Evolutionary conservation across 2,888 invertebrate species (phyloP), one percentile per base, ranked within the genome.

Genomic region (Temnothorax rugatulus): DNA sequence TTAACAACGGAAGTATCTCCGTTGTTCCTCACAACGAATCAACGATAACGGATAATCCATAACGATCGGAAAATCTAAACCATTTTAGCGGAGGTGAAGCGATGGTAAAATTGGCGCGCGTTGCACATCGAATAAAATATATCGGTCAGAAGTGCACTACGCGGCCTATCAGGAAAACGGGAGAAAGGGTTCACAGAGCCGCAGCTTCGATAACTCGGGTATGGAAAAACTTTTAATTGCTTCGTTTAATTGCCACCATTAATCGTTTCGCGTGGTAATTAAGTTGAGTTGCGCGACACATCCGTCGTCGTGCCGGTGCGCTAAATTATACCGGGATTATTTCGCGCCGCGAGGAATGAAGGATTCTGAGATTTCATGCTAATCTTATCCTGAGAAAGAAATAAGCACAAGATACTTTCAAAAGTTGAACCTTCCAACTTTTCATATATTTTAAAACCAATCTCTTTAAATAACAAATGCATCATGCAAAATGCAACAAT

Each of bases 171-270:
- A 25, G 11, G 44, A 68, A 57, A 5, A 57, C 13, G 54, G 5
- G 63, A 34, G 63, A 47, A 54, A 73, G 21, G 81, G 71, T 52
- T 66, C 69, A 38, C 63, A 64, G 34, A 34, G 5, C 57, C 54
- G 34, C 57, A 64, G 15, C 41, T 38, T 64, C 74, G 63, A 38
- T n/a, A 47, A 79, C 38, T 73, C 66, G 83, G 34, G 57, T 68
- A 84, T 59, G 82, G 64, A 71, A 77, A 86, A 91, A 91, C 87
- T 91, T 91, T 91, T 90, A 91, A 91, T 91, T 90, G 86, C 84
- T 83, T 63, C 81, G 73, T 87, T 87, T 89, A 88, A 85, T 87
- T 86, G 84, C 86, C 73, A 21, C 29, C 66, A 71, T 71, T 82
- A 76, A 69, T 41, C 15, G 84, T 82, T 64, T 86, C 47, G 64